These are phyloP conservation scores for Alentia gelatinosa DNA, from an alignment of 2,888 invertebrate genomes.

Conservation along the genomic window DNA sequence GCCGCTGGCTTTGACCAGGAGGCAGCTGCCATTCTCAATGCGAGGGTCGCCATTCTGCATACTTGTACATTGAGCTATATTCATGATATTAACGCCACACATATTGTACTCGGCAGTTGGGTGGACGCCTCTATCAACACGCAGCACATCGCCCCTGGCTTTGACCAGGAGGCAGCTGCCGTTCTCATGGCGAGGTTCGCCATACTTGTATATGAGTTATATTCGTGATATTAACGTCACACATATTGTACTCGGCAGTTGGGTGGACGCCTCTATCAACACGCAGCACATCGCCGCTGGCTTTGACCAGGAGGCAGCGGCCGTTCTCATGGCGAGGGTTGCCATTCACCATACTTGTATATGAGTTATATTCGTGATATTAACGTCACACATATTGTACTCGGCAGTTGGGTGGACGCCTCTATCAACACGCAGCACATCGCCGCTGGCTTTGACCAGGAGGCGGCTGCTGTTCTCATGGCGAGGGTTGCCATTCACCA, in stretches of 20 bases:
- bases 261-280: slow-evolving; percentile 95
- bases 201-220: too few species aligned
- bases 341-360: slow-evolving; percentile 97
- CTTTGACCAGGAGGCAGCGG: slow-evolving; percentile 98
- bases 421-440: slow-evolving; percentile 92
- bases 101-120: too few species aligned
- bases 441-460: slow-evolving; percentile 97
- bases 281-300: slow-evolving; percentile 95
- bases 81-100: too few species aligned
- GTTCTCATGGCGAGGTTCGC: slow-evolving; percentile 97
- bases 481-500: slow-evolving; percentile 96
- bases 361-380: too few species aligned
- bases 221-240: too few species aligned
- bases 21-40: slow-evolving; percentile 98
- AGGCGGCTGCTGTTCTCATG: slow-evolving; percentile 98
- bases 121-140: slow-evolving; percentile 93
- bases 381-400: too few species aligned
- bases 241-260: too few species aligned
- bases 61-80: too few species aligned
- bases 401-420: slow-evolving; percentile 98
- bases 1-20: slow-evolving; percentile 98
- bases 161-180: slow-evolving; percentile 98
- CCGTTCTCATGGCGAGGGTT: slow-evolving; percentile 97
- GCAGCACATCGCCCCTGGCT: slow-evolving; percentile 95
- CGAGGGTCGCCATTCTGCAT: slow-evolving; percentile 96